Evolutionary conservation across 92 coral and sea anemone genomes (phyloP).

Genomic region (Palythoa grandiflora): DNA sequence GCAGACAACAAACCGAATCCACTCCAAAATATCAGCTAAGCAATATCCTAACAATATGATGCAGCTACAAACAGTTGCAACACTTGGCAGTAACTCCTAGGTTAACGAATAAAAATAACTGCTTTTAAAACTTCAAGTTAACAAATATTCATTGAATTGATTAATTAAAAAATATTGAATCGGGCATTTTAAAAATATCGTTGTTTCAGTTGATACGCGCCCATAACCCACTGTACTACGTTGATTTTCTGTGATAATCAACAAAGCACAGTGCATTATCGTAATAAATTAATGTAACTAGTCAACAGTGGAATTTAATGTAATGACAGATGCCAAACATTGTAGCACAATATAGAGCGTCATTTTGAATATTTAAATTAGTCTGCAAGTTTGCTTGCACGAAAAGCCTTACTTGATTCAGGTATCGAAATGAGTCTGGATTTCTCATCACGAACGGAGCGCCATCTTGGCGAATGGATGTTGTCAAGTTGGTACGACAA

Average conservation of each 20-base stretch:
- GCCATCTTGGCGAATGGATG: conserved; percentile 92
- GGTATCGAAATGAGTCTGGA: conserved; percentile 13
- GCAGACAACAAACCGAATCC: too few species aligned
- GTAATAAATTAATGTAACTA: neutral
- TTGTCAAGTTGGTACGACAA: conserved; percentile 92
- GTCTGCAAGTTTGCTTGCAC: neutral
- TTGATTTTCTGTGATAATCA: neutral
- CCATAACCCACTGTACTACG: too few species aligned
- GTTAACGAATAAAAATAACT: too few species aligned
- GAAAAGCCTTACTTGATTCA: neutral
- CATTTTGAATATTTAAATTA: neutral
- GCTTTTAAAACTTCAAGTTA: too few species aligned
- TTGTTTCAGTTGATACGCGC: too few species aligned
- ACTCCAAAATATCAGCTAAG: too few species aligned
- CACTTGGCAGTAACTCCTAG: too few species aligned
- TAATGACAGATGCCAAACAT: neutral
- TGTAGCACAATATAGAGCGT: neutral
- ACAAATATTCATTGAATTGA: too few species aligned
- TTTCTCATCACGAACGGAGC: conserved; percentile 56
- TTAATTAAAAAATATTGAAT: too few species aligned
- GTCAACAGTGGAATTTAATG: conserved; percentile 17
- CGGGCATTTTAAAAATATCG: too few species aligned
- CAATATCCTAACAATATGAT: too few species aligned
- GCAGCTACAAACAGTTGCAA: too few species aligned
- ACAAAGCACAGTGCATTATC: neutral